These are phyloP conservation scores for Actinia equina DNA, from an alignment of 64 coral and sea anemone genomes.

Conservation along the genomic window DNA sequence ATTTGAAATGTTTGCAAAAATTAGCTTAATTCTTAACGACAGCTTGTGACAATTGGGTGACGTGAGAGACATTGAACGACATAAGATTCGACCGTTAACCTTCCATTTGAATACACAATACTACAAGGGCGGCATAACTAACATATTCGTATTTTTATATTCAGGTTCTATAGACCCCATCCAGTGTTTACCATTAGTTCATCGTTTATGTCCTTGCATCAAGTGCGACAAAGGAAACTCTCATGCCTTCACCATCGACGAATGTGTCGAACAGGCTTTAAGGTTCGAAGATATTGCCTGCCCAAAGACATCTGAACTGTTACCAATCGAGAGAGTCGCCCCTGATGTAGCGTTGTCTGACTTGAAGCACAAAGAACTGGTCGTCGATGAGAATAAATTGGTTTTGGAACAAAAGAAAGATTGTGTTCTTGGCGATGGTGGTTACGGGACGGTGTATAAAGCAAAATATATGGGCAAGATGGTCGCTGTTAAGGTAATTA, in stretches of 20 bases:
- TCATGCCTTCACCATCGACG: slow-evolving; percentile 76
- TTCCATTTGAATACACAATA: too few relatives aligned
- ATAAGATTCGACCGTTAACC: too few relatives aligned
- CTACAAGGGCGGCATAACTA: too few relatives aligned
- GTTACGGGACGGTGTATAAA: slow-evolving; percentile 82
- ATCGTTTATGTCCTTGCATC: slow-evolving; percentile 52
- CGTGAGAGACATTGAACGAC: too few relatives aligned
- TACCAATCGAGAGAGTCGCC: slow-evolving; percentile 57
- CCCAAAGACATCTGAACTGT: slow-evolving; percentile 69
- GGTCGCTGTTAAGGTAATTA: slow-evolving; percentile 87
- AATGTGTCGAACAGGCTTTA: slow-evolving; percentile 48
- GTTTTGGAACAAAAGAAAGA: slow-evolving; percentile 32
- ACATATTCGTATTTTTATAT: too few relatives aligned
- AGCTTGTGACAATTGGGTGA: too few relatives aligned
- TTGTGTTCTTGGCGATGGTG: slow-evolving; percentile 63
- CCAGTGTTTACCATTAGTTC: slow-evolving; percentile 58
- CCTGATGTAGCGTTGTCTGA: slow-evolving; percentile 86
- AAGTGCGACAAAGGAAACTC: slow-evolving; percentile 46
- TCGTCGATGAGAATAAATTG: slow-evolving; percentile 56
- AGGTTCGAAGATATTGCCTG: slow-evolving; percentile 69
- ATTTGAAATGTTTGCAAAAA: too few relatives aligned
- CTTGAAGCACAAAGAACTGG: slow-evolving; percentile 44
- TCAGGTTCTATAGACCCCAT: background rate
- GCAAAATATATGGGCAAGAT: slow-evolving; percentile 57
- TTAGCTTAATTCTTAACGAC: too few relatives aligned